Conservation (phyloP, 2,797 vertebrate species). For the Gymnopithys bicolor region DNA sequence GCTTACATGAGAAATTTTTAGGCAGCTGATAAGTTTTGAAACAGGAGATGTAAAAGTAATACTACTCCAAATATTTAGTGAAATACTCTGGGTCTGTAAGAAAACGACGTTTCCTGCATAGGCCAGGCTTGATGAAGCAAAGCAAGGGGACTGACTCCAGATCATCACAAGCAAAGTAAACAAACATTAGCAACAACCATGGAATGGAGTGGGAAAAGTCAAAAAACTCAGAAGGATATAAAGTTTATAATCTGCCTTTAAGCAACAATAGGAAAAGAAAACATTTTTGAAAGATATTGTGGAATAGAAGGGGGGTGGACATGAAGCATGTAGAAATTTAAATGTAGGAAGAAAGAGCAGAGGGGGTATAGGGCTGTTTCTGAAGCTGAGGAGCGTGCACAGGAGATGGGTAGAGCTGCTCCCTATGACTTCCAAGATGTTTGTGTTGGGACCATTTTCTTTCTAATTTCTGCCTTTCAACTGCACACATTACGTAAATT, state of each 20-base stretch:
- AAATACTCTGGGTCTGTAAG: background rate
- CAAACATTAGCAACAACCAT: background rate
- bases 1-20: background rate
- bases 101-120: background rate
- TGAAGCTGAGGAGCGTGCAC: background rate
- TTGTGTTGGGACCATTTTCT: background rate
- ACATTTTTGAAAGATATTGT: background rate
- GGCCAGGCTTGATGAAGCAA: background rate
- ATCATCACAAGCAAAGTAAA: background rate
- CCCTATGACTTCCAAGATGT: background rate
- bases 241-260: background rate
- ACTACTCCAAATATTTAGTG: background rate
- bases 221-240: background rate
- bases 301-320: background rate
- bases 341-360: background rate
- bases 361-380: background rate
- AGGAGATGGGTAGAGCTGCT: background rate
- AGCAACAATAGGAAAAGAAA: background rate
- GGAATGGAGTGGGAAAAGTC: background rate
- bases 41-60: background rate
- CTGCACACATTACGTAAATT: background rate
- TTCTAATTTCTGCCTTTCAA: conserved; percentile 13
- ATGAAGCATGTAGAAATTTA: background rate
- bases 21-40: background rate
- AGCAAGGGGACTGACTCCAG: background rate